Conservation (phyloP, 2,888 invertebrate genomes). For the Phasia obesa region DNA sequence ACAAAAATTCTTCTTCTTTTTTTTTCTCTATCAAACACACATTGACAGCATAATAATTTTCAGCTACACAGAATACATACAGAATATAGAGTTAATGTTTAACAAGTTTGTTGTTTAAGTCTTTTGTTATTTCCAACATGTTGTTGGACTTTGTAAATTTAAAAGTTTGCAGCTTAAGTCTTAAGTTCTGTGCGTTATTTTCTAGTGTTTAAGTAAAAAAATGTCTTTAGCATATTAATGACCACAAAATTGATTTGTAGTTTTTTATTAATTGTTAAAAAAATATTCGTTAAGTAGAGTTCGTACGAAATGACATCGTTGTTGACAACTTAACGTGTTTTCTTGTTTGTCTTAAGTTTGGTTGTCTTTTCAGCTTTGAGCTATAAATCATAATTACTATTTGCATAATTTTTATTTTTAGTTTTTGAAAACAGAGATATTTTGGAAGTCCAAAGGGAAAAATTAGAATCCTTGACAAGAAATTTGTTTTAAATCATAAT, state of each 20-base stretch:
- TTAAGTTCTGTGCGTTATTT: slow-evolving; percentile 21
- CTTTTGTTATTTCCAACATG: slow-evolving; percentile 6
- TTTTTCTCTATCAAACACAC: slow-evolving; percentile 28
- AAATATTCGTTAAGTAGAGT: slow-evolving; percentile 8
- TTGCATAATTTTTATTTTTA: too few species aligned
- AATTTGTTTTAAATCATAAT: too few species aligned
- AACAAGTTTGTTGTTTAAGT: slow-evolving; percentile 38
- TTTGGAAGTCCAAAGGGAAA: too few species aligned
- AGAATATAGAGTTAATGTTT: background rate
- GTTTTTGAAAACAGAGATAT: too few species aligned
- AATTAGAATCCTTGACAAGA: too few species aligned
- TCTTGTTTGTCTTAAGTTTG: background rate
- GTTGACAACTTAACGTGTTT: slow-evolving; percentile 1
- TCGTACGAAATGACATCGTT: background rate
- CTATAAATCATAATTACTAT: background rate
- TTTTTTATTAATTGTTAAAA: slow-evolving; percentile 10
- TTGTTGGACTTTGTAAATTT: background rate
- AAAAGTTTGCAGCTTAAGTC: slow-evolving; percentile 57
- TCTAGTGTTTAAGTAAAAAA: background rate
- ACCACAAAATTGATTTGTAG: background rate
- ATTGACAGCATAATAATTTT: slow-evolving; percentile 56
- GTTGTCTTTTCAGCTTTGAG: background rate
- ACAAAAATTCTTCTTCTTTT: slow-evolving; percentile 4
- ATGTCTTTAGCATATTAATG: slow-evolving; percentile 56
- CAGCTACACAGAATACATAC: background rate